Conservation (phyloP, 2,797 vertebrate genomes). For the Chaenodraco wilsoni region DNA sequence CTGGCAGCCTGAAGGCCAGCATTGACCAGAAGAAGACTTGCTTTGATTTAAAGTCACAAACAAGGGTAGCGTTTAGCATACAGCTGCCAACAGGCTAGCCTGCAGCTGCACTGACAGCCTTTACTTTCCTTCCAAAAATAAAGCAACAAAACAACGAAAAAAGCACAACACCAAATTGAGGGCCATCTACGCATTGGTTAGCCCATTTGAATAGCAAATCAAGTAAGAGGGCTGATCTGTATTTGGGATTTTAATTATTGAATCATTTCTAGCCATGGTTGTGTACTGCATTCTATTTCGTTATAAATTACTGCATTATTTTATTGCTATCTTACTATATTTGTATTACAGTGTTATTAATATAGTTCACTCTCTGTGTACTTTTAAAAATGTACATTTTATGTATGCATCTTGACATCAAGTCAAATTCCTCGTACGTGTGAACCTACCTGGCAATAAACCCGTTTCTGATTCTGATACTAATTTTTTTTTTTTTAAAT, state of each 20-base stretch:
- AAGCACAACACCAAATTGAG: constrained; percentile 40
- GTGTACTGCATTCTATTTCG: no score
- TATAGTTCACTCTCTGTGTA: no score
- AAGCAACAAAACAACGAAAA: constrained; percentile 56
- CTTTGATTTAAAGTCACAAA: constrained; percentile 75
- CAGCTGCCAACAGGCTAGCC: constrained; percentile 76
- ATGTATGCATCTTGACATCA: no score
- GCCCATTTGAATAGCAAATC: constrained; percentile 40
- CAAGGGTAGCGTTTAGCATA: constrained; percentile 75
- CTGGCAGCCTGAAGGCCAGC: constrained; percentile 41
- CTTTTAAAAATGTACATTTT: no score
- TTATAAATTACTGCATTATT: no score
- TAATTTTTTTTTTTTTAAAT: no score
- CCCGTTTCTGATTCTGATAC: no score
- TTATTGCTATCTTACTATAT: no score
- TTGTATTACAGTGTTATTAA: no score
- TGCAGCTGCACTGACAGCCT: constrained; percentile 71
- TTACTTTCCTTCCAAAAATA: constrained; percentile 66
- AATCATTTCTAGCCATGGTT: no score
- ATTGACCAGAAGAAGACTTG: constrained; percentile 67
- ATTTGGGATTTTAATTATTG: constrained; percentile 2
- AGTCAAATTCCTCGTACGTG: no score
- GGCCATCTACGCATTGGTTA: constrained; percentile 42
- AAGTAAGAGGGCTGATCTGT: not conserved
- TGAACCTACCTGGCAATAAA: no score